Percentiles rank a stretch among this genome's conserved stretches.
Evolutionary conservation across 2,113 vertebrate genomes (phyloP).

Genomic region (Lontra canadensis): DNA sequence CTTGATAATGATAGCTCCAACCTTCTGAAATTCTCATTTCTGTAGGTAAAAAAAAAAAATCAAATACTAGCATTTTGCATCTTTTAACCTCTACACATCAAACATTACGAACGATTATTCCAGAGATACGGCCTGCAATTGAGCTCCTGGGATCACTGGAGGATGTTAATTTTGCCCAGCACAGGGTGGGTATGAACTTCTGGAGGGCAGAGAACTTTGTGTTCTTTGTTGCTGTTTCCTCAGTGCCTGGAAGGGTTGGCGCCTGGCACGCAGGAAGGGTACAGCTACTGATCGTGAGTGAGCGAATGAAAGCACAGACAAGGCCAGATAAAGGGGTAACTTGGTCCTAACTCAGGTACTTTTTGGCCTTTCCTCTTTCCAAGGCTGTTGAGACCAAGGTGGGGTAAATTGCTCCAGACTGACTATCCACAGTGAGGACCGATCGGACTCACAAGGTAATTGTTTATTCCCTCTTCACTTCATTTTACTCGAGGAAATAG

Average conservation of each 20-base stretch:
- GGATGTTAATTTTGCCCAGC: not conserved
- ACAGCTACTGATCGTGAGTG: not conserved
- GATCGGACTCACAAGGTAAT: not conserved
- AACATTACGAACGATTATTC: not conserved
- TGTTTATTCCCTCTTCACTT: not conserved
- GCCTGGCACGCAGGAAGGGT: not conserved
- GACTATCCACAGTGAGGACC: not conserved
- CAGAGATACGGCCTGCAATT: not conserved
- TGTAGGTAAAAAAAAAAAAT: not conserved
- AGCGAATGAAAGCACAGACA: conserved; percentile 1
- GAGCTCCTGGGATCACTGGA: not conserved
- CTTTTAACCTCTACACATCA: not conserved
- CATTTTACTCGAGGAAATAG: not conserved
- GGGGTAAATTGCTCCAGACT: not conserved
- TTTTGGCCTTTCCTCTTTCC: not conserved
- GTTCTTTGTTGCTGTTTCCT: not conserved
- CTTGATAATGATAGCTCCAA: not conserved
- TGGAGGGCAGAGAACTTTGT: not conserved
- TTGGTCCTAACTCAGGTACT: not conserved
- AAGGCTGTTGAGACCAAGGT: not conserved
- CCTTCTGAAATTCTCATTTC: not conserved
- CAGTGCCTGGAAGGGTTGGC: not conserved
- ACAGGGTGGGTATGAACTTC: not conserved
- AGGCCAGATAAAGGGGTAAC: not conserved
- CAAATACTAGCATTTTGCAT: not conserved